A percentile compares a stretch with the other conserved stretches of the same genome.
Evolutionary conservation across 2,888 invertebrate species (phyloP).

Genomic region (Ecdyonurus torrentis): DNA sequence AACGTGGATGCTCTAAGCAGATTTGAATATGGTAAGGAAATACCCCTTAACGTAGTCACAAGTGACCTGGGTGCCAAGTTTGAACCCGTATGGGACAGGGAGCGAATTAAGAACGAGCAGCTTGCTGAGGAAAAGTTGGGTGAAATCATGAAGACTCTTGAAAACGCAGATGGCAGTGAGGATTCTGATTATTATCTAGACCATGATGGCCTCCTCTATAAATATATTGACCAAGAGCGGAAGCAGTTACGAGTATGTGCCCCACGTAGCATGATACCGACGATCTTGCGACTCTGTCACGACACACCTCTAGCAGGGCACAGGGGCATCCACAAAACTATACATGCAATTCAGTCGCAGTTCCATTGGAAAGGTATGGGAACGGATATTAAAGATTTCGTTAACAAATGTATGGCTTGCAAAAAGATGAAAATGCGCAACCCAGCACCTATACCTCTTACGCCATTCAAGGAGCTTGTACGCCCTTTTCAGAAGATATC

Average conservation of each 20-base stretch:
- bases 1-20: background rate
- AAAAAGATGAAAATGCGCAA: background rate
- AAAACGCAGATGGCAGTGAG: background rate
- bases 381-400: constrained; percentile 2
- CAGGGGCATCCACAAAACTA: constrained; percentile 5
- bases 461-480: background rate
- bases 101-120: background rate
- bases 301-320: constrained; percentile 7
- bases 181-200: background rate
- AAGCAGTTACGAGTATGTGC: background rate
- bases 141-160: background rate
- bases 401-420: background rate
- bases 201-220: background rate
- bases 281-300: background rate
- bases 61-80: too few relatives aligned
- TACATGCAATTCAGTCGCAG: background rate
- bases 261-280: background rate
- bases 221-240: background rate
- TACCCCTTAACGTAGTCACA: background rate
- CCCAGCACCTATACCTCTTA: background rate
- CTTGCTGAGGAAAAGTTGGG: background rate
- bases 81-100: constrained; percentile 5
- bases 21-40: too few relatives aligned
- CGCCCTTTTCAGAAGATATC: background rate
- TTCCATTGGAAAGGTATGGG: constrained; percentile 6